Evolutionary conservation across 1,140 invertebrate genomes (phyloP).

Genomic region (Amphibalanus amphitrite): DNA sequence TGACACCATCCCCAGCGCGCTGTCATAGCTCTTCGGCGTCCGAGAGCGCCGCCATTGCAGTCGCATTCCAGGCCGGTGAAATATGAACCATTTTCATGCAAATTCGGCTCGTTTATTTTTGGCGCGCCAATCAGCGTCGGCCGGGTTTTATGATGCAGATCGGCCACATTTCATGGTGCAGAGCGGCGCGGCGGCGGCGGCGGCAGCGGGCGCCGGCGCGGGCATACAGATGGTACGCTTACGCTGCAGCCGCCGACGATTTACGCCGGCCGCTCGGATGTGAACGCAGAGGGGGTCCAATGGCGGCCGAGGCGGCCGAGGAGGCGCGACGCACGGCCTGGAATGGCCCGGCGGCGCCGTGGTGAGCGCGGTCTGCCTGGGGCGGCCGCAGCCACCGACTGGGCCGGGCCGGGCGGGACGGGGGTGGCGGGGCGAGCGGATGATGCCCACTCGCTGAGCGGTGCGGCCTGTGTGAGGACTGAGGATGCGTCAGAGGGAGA

Average conservation of each 20-base stretch:
- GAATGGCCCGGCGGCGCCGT: no score
- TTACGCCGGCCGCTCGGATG: not conserved
- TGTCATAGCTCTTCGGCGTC: no score
- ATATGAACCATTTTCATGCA: slow-evolving; percentile 1
- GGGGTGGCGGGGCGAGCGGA: no score
- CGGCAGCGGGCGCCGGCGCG: no score
- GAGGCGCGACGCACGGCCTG: not conserved
- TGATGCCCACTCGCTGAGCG: no score
- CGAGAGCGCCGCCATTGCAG: not conserved
- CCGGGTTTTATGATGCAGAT: not conserved
- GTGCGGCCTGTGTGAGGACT: no score
- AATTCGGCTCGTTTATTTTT: not conserved
- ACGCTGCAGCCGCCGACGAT: not conserved
- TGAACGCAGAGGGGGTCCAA: not conserved
- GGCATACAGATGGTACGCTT: no score
- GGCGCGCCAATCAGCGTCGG: not conserved
- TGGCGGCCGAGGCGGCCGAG: not conserved
- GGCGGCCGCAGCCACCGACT: no score
- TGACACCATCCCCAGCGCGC: no score
- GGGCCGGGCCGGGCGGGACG: no score
- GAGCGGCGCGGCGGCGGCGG: not conserved
- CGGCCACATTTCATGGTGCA: not conserved
- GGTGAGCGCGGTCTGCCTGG: no score
- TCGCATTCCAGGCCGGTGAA: not conserved
- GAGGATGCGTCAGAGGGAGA: no score